A percentile compares a stretch with the other conserved stretches of the same genome.
phyloP scores from a whole-genome alignment of 2,113 vertebrate genomes.

The Hyaena hyaena region DNA sequence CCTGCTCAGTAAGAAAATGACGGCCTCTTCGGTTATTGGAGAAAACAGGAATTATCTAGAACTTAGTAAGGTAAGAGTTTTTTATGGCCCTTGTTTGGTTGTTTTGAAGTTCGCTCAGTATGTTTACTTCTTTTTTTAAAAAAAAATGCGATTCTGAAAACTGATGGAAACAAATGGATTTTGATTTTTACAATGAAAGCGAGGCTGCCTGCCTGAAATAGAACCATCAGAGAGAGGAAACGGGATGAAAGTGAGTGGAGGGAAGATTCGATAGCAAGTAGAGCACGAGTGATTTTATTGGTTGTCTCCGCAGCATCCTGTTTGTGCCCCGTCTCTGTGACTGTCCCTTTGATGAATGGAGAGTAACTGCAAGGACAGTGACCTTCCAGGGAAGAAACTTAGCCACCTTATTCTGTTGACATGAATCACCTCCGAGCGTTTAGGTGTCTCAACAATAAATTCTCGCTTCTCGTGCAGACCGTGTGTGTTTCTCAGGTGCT shows the following conservation, averaged over 20 bases:
- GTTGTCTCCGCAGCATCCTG: background rate
- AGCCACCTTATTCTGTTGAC: background rate
- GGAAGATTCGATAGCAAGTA: background rate
- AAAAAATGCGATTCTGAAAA: background rate
- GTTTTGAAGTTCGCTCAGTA: background rate
- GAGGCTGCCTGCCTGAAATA: background rate
- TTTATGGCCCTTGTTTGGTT: background rate
- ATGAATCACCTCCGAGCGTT: background rate
- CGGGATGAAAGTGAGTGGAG: background rate
- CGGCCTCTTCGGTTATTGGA: slow-evolving; percentile 77
- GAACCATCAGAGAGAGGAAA: background rate
- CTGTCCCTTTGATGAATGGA: slow-evolving; percentile 37
- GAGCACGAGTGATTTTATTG: background rate
- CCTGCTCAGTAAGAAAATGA: slow-evolving; percentile 87
- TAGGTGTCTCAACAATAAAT: slow-evolving; percentile 13
- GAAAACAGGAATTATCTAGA: slow-evolving; percentile 91
- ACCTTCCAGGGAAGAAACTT: background rate
- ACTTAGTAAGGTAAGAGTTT: slow-evolving; percentile 90
- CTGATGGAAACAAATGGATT: background rate
- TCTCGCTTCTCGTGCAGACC: background rate
- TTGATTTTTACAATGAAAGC: background rate
- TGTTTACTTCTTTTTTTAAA: background rate
- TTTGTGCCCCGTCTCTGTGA: slow-evolving; percentile 1
- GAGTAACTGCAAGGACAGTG: slow-evolving; percentile 5
- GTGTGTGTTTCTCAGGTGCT: background rate